These are phyloP conservation scores for Scaptomyza montana DNA, from an alignment of 1,140 invertebrate genomes.

Conservation along the genomic window DNA sequence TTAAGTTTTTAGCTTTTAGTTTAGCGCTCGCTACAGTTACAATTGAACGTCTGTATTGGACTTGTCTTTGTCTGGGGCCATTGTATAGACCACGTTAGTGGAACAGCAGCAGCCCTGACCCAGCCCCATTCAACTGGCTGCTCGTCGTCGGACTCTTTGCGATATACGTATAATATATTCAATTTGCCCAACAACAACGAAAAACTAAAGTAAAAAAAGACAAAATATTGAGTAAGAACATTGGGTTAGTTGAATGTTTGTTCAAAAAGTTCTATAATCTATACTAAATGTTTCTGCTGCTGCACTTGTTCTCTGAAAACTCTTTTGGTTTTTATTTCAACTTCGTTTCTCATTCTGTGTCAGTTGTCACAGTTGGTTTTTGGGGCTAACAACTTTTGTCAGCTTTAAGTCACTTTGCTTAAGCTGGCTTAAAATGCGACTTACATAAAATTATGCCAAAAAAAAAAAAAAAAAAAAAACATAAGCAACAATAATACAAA, in stretches of 20 bases:
- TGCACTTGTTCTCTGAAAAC: too few species aligned
- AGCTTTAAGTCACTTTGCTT: too few species aligned
- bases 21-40: constrained; percentile 47
- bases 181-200: constrained; percentile 20
- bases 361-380: too few species aligned
- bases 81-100: constrained; percentile 17
- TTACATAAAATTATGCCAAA: too few species aligned
- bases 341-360: too few species aligned
- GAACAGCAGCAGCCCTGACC: constrained; percentile 12
- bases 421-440: constrained; percentile 2
- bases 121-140: constrained; percentile 2
- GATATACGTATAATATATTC: constrained; percentile 37
- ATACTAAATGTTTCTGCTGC: too few species aligned
- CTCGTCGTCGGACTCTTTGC: constrained; percentile 18
- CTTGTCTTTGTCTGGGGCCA: constrained; percentile 18
- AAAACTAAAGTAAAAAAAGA: neutral
- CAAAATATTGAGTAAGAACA: neutral
- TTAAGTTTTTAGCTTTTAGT: neutral
- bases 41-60: constrained; percentile 36
- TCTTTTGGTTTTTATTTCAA: too few species aligned
- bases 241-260: too few species aligned
- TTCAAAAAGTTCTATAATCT: too few species aligned
- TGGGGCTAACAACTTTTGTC: too few species aligned
- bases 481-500: neutral
- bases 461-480: constrained; percentile 2